Evolutionary conservation across 1,140 invertebrate species (phyloP).

Genomic region (Asbolus verrucosus): DNA sequence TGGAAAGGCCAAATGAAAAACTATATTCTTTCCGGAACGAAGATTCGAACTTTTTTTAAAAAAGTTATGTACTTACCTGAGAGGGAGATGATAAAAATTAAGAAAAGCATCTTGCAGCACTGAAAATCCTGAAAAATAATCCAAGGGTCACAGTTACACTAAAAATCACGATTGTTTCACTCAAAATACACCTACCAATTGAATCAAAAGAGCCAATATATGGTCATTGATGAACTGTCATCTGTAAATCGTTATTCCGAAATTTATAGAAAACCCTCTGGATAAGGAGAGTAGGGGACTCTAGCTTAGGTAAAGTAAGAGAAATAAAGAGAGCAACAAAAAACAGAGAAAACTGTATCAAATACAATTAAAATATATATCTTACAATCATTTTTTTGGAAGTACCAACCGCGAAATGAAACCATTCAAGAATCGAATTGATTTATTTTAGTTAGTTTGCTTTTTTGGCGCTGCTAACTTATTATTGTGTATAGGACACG

Average conservation of each 20-base stretch:
- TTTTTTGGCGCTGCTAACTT: slow-evolving; percentile 28
- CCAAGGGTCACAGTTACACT: slow-evolving; percentile 16
- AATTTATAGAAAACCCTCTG: slow-evolving; percentile 50
- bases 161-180: slow-evolving; percentile 18
- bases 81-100: slow-evolving; percentile 9
- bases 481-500: slow-evolving; percentile 30
- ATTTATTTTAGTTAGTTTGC: slow-evolving; percentile 50
- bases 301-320: slow-evolving; percentile 21
- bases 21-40: slow-evolving; percentile 1
- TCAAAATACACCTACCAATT: slow-evolving; percentile 49
- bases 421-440: slow-evolving; percentile 57
- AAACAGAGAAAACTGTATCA: slow-evolving; percentile 57
- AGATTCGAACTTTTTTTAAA: neutral
- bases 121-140: slow-evolving; percentile 30
- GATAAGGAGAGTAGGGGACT: slow-evolving; percentile 30
- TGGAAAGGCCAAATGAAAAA: slow-evolving; percentile 9
- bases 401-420: slow-evolving; percentile 55
- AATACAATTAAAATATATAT: slow-evolving; percentile 51
- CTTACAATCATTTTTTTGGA: slow-evolving; percentile 52
- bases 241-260: slow-evolving; percentile 41
- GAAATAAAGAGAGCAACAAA: slow-evolving; percentile 51
- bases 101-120: slow-evolving; percentile 28
- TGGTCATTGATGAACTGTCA: slow-evolving; percentile 49
- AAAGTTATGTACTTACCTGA: slow-evolving; percentile 10
- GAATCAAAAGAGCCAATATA: slow-evolving; percentile 43